These are phyloP conservation scores for Macrotrachela quadricornifera DNA, from an alignment of 1,140 invertebrate genomes.

Conservation along the genomic window DNA sequence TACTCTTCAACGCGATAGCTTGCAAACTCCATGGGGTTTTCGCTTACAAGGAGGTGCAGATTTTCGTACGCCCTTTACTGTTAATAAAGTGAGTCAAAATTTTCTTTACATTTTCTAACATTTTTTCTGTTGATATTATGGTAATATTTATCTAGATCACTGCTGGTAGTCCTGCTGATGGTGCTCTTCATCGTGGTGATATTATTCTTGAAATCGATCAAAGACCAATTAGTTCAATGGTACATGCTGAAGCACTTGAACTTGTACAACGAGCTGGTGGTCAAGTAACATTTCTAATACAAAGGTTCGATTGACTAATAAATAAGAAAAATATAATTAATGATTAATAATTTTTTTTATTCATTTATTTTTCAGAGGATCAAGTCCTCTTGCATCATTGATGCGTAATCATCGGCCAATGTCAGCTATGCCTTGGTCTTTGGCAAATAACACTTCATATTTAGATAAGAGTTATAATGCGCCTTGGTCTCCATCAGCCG, in stretches of 20 bases:
- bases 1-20: constrained; percentile 46
- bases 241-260: constrained; percentile 69
- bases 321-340: no score
- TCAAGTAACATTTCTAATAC: neutral
- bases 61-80: constrained; percentile 60
- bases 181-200: constrained; percentile 59
- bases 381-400: no score
- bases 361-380: no score
- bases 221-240: constrained; percentile 56
- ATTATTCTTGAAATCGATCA: constrained; percentile 66
- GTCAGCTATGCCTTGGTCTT: no score
- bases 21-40: constrained; percentile 63
- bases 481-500: no score
- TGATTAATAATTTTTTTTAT: no score
- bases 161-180: constrained; percentile 46
- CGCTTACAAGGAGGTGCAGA: constrained; percentile 68
- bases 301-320: neutral
- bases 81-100: constrained; percentile 53
- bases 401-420: no score
- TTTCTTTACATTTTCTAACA: neutral
- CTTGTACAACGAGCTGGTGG: constrained; percentile 53
- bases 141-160: constrained; percentile 34
- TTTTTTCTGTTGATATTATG: neutral
- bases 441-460: no score
- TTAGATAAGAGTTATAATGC: no score